These are phyloP conservation scores for Lutraria rhynchaena DNA, from an alignment of 1,140 invertebrate genomes.

Conservation along the genomic window DNA sequence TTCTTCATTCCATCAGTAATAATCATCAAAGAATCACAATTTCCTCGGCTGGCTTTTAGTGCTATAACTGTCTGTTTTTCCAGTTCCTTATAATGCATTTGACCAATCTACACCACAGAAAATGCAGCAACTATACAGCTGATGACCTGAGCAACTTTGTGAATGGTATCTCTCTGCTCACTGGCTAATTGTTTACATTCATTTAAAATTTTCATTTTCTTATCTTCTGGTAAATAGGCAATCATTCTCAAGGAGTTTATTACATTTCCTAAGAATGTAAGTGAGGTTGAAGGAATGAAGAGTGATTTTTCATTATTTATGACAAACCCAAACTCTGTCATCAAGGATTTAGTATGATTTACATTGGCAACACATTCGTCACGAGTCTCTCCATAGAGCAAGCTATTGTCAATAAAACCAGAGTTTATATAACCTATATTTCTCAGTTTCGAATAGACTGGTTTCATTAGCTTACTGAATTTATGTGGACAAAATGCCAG, in stretches of 20 bases:
- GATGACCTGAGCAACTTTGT: constrained; percentile 24
- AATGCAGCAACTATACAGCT: constrained; percentile 33
- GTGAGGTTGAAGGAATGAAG: constrained; percentile 14
- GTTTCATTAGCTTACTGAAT: constrained; percentile 62
- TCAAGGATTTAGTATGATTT: constrained; percentile 17
- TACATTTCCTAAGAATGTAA: constrained; percentile 37
- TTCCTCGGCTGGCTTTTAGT: constrained; percentile 3
- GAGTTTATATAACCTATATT: constrained; percentile 37
- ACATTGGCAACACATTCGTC: constrained; percentile 58
- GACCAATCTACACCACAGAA: constrained; percentile 47
- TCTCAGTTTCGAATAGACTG: constrained; percentile 55
- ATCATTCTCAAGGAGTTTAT: constrained; percentile 54
- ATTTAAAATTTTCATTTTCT: constrained; percentile 6
- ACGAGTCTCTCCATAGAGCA: constrained; percentile 49
- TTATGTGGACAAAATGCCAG: constrained; percentile 5
- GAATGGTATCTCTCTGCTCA: background rate
- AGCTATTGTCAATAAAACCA: constrained; percentile 61
- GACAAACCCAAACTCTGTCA: constrained; percentile 55
- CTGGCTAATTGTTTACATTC: constrained; percentile 18
- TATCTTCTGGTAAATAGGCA: constrained; percentile 29
- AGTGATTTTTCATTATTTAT: constrained; percentile 56
- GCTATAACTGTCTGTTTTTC: constrained; percentile 40
- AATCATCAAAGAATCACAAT: constrained; percentile 41
- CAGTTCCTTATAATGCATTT: constrained; percentile 52
- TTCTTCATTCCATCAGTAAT: constrained; percentile 31